Percentiles rank a stretch among this genome's conserved stretches.
Conservation (phyloP, 2,797 vertebrate genomes). For the Sebastes itinus region DNA sequence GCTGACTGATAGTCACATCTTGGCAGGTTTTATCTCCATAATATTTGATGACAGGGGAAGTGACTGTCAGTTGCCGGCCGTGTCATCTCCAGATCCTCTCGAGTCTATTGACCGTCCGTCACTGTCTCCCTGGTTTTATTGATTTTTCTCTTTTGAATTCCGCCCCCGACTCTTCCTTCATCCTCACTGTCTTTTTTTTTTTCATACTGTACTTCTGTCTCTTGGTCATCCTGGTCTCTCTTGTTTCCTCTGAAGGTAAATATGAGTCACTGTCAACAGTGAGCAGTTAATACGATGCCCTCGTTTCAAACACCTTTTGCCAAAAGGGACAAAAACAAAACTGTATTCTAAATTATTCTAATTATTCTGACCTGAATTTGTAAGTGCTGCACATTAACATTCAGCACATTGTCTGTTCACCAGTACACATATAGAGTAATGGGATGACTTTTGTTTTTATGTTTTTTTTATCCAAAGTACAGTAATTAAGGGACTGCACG, state of each 20-base stretch:
- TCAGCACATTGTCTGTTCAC: background rate
- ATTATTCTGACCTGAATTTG: conserved; percentile 27
- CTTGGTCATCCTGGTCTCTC: background rate
- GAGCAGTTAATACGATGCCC: background rate
- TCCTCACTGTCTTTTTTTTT: conserved; percentile 1
- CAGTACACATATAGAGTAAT: background rate
- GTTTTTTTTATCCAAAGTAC: background rate
- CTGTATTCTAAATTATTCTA: conserved; percentile 10
- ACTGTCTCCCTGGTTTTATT: conserved; percentile 42
- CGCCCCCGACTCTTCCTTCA: background rate
- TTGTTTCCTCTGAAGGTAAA: conserved; percentile 13
- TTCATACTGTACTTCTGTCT: background rate
- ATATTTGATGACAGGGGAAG: conserved; percentile 48
- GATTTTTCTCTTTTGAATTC: conserved; percentile 51
- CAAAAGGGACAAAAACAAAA: background rate
- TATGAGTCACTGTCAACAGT: conserved; percentile 14
- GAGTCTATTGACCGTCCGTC: conserved; percentile 53
- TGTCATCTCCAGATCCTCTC: conserved; percentile 43
- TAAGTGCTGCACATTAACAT: conserved; percentile 8
- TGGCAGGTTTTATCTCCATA: conserved; percentile 44
- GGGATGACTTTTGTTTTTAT: background rate
- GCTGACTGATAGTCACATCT: conserved; percentile 48
- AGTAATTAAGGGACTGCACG: background rate
- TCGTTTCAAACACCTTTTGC: conserved; percentile 38
- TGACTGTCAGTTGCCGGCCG: conserved; percentile 30